phyloP scores from a whole-genome alignment of 2,113 vertebrate species.

The Pogona vitticeps region DNA sequence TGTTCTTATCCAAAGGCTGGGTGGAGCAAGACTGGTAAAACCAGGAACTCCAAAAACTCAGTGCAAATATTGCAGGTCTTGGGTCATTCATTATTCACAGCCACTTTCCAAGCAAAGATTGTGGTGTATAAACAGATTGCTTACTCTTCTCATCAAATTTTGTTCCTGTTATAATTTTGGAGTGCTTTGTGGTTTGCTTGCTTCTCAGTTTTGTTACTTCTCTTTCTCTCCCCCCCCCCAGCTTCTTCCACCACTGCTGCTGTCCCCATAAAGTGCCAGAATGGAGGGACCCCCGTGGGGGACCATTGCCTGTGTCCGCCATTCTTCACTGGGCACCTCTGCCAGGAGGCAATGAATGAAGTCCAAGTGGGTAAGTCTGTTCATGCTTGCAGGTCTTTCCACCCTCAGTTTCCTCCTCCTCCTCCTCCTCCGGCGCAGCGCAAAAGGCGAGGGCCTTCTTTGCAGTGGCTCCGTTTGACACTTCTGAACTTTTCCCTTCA shows the following conservation, averaged over 20 bases:
- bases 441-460: background rate
- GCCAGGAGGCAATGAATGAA: background rate
- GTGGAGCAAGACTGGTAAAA: no score
- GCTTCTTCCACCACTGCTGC: background rate
- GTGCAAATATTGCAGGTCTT: no score
- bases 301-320: fast-evolving
- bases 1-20: background rate
- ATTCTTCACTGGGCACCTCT: background rate
- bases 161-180: no score
- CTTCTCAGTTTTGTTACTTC: fast-evolving
- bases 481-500: no score
- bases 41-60: no score
- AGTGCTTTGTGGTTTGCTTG: background rate
- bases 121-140: no score
- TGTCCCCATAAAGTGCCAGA: background rate
- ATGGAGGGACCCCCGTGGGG: background rate
- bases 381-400: no score
- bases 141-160: no score
- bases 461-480: no score
- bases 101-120: no score
- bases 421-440: background rate
- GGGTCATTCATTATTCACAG: no score
- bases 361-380: background rate
- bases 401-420: no score
- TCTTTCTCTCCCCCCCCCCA: fast-evolving